Evolutionary conservation across 1,140 invertebrate species (phyloP).

Genomic region (Triops cancriformis): DNA sequence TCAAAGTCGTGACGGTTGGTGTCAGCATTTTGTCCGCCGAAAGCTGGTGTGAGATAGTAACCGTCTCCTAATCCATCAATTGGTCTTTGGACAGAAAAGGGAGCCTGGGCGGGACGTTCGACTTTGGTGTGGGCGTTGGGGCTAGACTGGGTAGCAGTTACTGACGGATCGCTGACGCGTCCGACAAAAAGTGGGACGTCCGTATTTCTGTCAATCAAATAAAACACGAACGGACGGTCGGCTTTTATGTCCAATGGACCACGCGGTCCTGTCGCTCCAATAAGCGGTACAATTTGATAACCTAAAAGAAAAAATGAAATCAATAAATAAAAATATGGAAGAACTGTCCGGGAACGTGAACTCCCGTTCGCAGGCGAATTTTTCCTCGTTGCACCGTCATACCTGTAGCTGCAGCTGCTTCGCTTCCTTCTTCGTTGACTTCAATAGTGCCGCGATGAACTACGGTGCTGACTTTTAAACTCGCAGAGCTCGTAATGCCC

Average conservation of each 20-base stretch:
- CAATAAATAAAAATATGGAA: neutral
- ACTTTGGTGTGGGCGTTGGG: neutral
- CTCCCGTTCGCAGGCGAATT: slow-evolving; percentile 35
- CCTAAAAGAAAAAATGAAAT: slow-evolving; percentile 6
- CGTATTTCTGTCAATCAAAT: slow-evolving; percentile 18
- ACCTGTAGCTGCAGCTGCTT: slow-evolving; percentile 63
- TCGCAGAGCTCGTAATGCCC: slow-evolving; percentile 44
- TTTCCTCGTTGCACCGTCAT: slow-evolving; percentile 44
- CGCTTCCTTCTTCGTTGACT: slow-evolving; percentile 70
- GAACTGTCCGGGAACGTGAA: too few species aligned
- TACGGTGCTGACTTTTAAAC: slow-evolving; percentile 48
- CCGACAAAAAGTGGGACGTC: slow-evolving; percentile 24
- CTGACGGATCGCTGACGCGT: slow-evolving; percentile 18
- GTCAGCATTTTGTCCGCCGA: neutral
- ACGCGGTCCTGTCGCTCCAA: slow-evolving; percentile 14
- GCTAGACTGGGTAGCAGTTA: neutral
- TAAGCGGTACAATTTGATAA: slow-evolving; percentile 18
- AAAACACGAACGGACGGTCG: slow-evolving; percentile 24
- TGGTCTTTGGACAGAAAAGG: neutral
- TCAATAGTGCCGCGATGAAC: slow-evolving; percentile 73
- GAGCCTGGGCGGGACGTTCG: neutral
- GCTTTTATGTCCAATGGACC: slow-evolving; percentile 24
- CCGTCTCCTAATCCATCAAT: neutral
- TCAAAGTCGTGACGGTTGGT: neutral
- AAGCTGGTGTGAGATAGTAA: neutral